Percentiles rank a stretch among this genome's conserved stretches.
These are phyloP conservation scores for Apomyelois bistriatella DNA, from an alignment of 2,888 invertebrate genomes.

Conservation along the genomic window DNA sequence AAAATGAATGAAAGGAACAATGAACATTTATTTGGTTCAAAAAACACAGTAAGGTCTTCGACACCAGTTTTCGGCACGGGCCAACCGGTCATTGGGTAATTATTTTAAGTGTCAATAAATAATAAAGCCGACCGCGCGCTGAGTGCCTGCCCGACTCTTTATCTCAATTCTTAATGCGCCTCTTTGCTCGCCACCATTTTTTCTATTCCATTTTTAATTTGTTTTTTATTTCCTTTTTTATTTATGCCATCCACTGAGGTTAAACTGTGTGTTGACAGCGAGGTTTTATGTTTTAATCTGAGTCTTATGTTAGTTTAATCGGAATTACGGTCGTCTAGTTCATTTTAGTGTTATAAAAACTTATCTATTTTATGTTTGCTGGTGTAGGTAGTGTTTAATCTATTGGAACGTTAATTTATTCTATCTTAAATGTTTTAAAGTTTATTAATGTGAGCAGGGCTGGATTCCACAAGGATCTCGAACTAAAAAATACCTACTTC, in stretches of 20 bases:
- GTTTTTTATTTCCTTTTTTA: slow-evolving; percentile 62
- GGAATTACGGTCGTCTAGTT: slow-evolving; percentile 43
- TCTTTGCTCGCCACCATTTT: slow-evolving; percentile 63
- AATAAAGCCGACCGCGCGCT: slow-evolving; percentile 70
- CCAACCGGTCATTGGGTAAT: slow-evolving; percentile 63
- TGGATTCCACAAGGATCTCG: not conserved
- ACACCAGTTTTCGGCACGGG: slow-evolving; percentile 66
- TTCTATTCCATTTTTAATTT: slow-evolving; percentile 61
- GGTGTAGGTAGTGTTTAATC: slow-evolving; percentile 38
- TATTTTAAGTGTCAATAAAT: slow-evolving; percentile 81
- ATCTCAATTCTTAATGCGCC: slow-evolving; percentile 79
- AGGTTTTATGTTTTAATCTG: slow-evolving; percentile 78
- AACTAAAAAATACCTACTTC: not conserved
- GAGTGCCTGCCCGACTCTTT: slow-evolving; percentile 79
- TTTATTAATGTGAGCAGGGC: not conserved
- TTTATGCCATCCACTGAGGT: slow-evolving; percentile 65
- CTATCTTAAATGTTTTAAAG: slow-evolving; percentile 29
- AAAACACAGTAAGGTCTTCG: slow-evolving; percentile 40
- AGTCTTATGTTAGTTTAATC: slow-evolving; percentile 64
- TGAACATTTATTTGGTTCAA: not conserved
- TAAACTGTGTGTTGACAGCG: slow-evolving; percentile 76
- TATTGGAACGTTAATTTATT: slow-evolving; percentile 38
- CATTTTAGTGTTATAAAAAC: slow-evolving; percentile 37
- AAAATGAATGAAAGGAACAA: no score
- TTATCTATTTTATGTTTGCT: slow-evolving; percentile 56